A percentile compares a stretch with the other conserved stretches of the same genome.
phyloP scores from a whole-genome alignment of 2,113 vertebrate species.

The Heterotilapia buettikoferi region DNA sequence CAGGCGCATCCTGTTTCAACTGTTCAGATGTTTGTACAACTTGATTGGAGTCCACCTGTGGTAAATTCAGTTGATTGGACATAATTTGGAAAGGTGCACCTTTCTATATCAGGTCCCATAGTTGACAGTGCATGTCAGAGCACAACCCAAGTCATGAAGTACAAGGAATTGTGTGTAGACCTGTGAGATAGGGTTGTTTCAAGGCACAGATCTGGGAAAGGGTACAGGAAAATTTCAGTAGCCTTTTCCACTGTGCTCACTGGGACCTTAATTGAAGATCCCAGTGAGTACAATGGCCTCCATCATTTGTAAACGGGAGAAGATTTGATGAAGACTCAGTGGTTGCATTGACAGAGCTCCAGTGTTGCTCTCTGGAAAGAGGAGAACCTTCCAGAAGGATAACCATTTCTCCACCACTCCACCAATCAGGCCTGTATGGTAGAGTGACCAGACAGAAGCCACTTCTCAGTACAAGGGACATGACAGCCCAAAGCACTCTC shows the following conservation, averaged over 20 bases:
- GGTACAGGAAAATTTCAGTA: background rate
- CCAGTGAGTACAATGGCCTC: background rate
- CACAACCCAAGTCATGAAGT: background rate
- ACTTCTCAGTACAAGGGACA: background rate
- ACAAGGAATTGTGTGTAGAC: background rate
- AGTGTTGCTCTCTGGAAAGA: background rate
- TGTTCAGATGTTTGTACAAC: background rate
- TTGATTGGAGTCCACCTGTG: background rate
- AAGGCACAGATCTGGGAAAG: background rate
- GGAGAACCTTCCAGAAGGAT: background rate
- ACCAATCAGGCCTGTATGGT: background rate
- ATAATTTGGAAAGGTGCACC: background rate
- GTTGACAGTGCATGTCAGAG: background rate
- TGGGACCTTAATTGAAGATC: background rate
- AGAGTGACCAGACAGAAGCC: background rate
- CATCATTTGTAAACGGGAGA: background rate
- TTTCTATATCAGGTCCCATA: background rate
- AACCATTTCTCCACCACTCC: background rate
- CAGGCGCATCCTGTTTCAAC: background rate
- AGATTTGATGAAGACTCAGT: background rate
- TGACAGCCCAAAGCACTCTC: background rate
- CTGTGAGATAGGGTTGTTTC: background rate
- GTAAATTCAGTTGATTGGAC: background rate
- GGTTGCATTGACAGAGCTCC: background rate
- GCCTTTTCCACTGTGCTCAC: background rate